Evolutionary conservation across 2,113 vertebrate genomes (phyloP), one percentile per base, ranked within the genome.

Genomic region (Saimiri boliviensis): DNA sequence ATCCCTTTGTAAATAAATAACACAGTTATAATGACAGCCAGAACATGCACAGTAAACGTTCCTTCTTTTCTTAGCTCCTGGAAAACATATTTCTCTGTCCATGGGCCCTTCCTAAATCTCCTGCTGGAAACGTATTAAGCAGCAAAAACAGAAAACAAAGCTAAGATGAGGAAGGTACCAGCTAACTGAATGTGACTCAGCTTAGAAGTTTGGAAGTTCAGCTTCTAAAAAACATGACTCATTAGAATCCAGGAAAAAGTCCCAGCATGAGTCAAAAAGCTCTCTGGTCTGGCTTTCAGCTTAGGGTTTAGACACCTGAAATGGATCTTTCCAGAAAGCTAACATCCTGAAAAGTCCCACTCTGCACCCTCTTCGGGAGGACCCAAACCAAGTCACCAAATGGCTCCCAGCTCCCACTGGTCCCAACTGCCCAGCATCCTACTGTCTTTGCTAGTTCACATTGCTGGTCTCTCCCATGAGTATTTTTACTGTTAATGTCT

Each of bases 351-450:
- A 58, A 85, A 92, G 35, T 77, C 91, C 47, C 32, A 37, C 21
- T 56, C 45, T 30, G 14, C 3, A 12, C 23, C 3, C 40, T 73
- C 52, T 45, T 23, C 27, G 27, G 45, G 20, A 79, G 52, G 94
- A 47, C 1, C 23, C 27, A 19, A 30, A 25, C 20, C 4, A n/a
- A 54, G 45, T 4, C 6, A 10, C 45, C 49, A 27, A 63, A 27
- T 1, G 9, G 32, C 79, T 32, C 8, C 35, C 3, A 82, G 45
- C 32, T 52, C 54, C 56, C 10, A 6, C 7, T 9, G 27, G 8
- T 5, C 35, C 21, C 13, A 0, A 8, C 1, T 5, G 12, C 8
- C 56, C 71, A 2, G 12, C 0, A 0, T 0, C 20, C 42, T 17
- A 25, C 0, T 0, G 19, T 5, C 30, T 16, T 45, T 45, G 20